phyloP scores from a whole-genome alignment of 1,140 invertebrate species.

The Plutomurus gul region DNA sequence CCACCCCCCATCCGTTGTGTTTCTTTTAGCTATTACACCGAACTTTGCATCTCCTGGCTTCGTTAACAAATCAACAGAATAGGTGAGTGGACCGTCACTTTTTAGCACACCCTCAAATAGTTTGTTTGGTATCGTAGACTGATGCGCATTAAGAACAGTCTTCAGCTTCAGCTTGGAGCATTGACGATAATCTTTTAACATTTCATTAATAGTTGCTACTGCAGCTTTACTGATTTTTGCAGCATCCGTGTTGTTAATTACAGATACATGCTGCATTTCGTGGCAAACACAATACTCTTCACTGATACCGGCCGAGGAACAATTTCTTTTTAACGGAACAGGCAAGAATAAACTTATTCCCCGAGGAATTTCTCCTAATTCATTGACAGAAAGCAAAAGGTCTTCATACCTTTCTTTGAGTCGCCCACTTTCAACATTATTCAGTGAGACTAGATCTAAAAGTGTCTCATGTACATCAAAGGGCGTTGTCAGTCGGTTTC shows the following conservation, averaged over 20 bases:
- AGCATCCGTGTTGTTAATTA: background rate
- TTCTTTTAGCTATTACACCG: constrained; percentile 65
- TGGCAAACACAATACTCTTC: constrained; percentile 49
- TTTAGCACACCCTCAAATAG: background rate
- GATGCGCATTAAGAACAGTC: background rate
- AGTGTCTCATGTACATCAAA: constrained; percentile 80
- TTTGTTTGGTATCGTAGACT: background rate
- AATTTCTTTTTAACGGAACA: constrained; percentile 35
- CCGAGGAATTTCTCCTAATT: background rate
- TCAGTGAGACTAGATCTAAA: constrained; percentile 57
- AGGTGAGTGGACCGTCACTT: background rate
- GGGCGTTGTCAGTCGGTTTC: constrained; percentile 74
- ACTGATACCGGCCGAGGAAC: constrained; percentile 37
- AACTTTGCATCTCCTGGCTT: constrained; percentile 74
- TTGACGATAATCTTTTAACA: background rate
- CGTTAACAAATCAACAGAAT: constrained; percentile 61
- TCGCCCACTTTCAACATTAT: background rate
- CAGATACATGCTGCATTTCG: background rate
- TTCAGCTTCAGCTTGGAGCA: constrained; percentile 37
- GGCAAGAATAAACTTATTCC: constrained; percentile 41
- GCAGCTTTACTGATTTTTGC: constrained; percentile 10
- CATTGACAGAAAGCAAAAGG: background rate
- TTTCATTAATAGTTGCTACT: constrained; percentile 31
- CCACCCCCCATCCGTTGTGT: background rate
- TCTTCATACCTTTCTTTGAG: background rate